Base-by-base conservation (phyloP, 2,888 invertebrate species). In the Acrocyrtus sp. region DNA sequence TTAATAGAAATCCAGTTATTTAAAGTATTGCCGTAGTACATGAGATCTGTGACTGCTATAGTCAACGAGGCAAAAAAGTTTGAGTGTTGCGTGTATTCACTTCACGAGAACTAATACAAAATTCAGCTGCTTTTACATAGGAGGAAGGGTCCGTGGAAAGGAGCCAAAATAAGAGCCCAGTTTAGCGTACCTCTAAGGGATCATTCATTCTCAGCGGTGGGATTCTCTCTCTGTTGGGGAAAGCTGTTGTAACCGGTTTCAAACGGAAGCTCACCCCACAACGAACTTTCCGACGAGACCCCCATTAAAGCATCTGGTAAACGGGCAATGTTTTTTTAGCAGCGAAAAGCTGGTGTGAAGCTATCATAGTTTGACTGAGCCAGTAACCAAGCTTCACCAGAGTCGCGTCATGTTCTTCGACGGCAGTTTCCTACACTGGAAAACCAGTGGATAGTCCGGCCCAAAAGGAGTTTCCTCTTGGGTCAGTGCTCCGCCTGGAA, bases 181-280 rank as follows among this genome's bases (percentile, higher is more conserved):
- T 54, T 56, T 56, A 70, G 70, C 70, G 70, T 70, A 70, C 70
- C 70, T 45, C n/a, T n/a, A n/a, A 70, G 29, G 70, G 70, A 26
- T n/a, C 70, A 15, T 70, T 63, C 70, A 70, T 57, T 34, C 12
- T 8, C 34, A 34, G 12, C 12, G 12, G 6, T 34, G 12, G 6
- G 12, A 34, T 34, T 8, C 12, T 34, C 12, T 34, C 12, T 8
- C 34, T 8, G 5, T 34, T 34, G 34, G 34, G 34, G 34, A 34
- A 34, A 34, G 34, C 34, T 34, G 5, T 34, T n/a, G n/a, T n/a
- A n/a, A n/a, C n/a, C n/a, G n/a, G n/a, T 8, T 34, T 34, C 12
- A 34, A 34, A 34, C 34, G 5, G 5, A 8, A 12, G 12, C 34
- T 8, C 12, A 34, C 34, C n/a, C 10, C 24, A 51, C 10, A 21